Conservation (phyloP, 2,888 invertebrate genomes). For the Rhagonycha lutea region DNA sequence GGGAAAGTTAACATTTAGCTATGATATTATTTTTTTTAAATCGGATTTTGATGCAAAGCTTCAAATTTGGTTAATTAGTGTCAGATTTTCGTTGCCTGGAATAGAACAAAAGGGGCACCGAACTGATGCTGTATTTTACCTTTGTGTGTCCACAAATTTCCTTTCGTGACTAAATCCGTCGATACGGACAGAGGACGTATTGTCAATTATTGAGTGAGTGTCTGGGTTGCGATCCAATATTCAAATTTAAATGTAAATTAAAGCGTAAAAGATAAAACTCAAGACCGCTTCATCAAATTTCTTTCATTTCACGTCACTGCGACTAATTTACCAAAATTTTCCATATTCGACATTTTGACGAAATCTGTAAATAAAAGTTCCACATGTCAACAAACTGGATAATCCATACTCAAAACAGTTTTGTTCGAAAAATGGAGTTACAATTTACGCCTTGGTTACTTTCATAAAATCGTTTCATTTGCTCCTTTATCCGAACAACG, state of each 20-base stretch:
- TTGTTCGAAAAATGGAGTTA: background rate
- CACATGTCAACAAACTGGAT: background rate
- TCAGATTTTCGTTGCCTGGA: background rate
- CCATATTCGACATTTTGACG: background rate
- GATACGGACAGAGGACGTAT: background rate
- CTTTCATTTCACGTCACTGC: background rate
- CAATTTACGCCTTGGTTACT: background rate
- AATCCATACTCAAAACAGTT: background rate
- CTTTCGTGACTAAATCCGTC: conserved; percentile 1
- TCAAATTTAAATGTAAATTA: background rate
- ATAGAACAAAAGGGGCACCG: background rate
- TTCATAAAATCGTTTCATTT: background rate
- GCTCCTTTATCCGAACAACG: background rate
- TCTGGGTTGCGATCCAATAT: background rate
- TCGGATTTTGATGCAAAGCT: background rate
- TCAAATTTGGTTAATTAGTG: background rate
- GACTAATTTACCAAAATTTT: background rate
- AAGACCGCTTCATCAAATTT: background rate
- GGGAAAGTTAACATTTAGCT: background rate
- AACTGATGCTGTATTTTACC: background rate
- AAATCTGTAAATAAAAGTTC: background rate
- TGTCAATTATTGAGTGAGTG: background rate
- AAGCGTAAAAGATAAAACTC: background rate
- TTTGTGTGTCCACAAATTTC: conserved; percentile 3
- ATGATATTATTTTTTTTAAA: background rate